These are phyloP conservation scores for Eonycteris spelaea DNA, from an alignment of 2,113 vertebrate genomes.

Conservation along the genomic window DNA sequence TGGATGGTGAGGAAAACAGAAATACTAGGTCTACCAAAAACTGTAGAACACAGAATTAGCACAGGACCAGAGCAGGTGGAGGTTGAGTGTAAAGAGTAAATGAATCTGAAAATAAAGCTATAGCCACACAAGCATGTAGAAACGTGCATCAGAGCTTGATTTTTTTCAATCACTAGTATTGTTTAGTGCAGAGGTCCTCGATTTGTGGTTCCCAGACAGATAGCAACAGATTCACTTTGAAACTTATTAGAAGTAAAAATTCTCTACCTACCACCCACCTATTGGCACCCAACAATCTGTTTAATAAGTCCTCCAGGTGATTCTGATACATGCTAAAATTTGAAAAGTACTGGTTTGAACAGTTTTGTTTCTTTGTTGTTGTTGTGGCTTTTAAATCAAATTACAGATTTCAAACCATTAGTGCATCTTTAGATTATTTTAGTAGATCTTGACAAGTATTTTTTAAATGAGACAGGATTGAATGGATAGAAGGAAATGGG, in stretches of 20 bases:
- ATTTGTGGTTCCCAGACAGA: neutral
- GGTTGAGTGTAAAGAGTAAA: neutral
- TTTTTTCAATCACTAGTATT: neutral
- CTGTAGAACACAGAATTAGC: neutral
- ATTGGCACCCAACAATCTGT: neutral
- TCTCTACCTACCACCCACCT: neutral
- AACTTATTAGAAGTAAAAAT: neutral
- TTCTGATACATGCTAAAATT: neutral
- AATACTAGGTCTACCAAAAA: neutral
- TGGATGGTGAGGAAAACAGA: neutral
- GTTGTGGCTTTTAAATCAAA: neutral
- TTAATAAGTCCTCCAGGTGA: neutral
- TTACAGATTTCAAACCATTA: neutral
- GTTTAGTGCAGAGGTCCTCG: neutral
- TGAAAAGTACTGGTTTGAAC: neutral
- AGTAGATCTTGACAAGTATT: neutral
- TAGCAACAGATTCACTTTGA: neutral
- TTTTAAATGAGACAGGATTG: slow-evolving; percentile 1
- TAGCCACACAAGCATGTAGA: neutral
- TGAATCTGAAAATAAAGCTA: neutral
- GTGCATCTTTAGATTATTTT: neutral
- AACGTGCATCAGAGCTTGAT: neutral
- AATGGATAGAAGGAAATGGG: neutral
- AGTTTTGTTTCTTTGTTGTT: neutral
- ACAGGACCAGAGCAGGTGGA: neutral